These are phyloP conservation scores for Tipula lateralis DNA, from an alignment of 2,888 invertebrate genomes.

Conservation along the genomic window DNA sequence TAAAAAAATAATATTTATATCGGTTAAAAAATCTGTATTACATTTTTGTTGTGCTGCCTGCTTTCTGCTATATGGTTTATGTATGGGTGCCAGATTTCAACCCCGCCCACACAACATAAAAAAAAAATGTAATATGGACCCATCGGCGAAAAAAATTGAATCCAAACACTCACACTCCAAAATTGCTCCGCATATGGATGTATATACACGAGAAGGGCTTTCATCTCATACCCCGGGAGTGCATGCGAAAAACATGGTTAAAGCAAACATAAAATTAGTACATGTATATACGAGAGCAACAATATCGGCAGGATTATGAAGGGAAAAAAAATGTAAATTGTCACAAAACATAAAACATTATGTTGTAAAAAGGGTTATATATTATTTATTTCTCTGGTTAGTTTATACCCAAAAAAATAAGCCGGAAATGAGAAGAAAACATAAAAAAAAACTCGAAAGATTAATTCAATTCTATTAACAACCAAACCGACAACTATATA, in stretches of 20 bases:
- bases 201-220: neutral
- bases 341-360: slow-evolving; percentile 24
- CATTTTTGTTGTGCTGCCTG: neutral
- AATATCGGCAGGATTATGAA: neutral
- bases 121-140: neutral
- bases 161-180: neutral
- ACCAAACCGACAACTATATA: neutral
- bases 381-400: neutral
- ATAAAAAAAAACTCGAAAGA: neutral
- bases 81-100: neutral
- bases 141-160: neutral
- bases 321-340: neutral
- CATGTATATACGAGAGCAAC: neutral
- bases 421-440: neutral
- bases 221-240: neutral
- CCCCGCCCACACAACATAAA: neutral
- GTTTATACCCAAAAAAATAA: neutral
- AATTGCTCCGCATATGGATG: neutral
- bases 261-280: neutral
- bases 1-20: neutral
- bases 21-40: neutral
- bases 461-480: slow-evolving; percentile 11
- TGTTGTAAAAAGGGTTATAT: neutral
- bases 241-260: neutral
- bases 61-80: neutral